A percentile compares a stretch with the other conserved stretches of the same genome.
Evolutionary conservation across 2,113 vertebrate genomes (phyloP).

Genomic region (Stegostoma tigrinum): DNA sequence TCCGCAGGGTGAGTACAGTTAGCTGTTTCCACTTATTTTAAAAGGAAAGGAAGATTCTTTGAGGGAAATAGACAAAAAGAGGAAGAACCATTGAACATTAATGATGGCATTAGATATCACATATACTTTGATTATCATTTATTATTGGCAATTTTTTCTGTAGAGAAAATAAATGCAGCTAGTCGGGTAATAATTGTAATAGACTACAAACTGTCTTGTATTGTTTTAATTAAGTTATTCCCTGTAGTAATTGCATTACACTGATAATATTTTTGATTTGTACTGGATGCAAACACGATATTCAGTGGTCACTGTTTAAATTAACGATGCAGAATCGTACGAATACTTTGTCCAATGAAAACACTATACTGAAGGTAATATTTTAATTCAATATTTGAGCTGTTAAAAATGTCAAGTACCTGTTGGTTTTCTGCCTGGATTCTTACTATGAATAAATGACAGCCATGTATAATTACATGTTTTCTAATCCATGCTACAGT

Average conservation of each 20-base stretch:
- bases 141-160: background rate
- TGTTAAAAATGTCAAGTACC: background rate
- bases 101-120: background rate
- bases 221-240: background rate
- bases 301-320: background rate
- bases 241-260: background rate
- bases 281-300: background rate
- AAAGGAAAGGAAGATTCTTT: background rate
- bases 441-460: background rate
- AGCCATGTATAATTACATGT: slow-evolving; percentile 13
- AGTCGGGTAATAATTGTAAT: too few relatives aligned
- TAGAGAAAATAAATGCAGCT: background rate
- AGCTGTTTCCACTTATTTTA: background rate
- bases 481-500: background rate
- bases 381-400: background rate
- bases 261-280: background rate
- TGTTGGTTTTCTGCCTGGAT: background rate
- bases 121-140: background rate
- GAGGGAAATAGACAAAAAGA: background rate
- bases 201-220: background rate
- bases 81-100: background rate
- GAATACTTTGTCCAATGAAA: background rate
- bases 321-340: background rate
- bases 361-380: background rate
- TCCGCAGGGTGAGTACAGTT: background rate